Evolutionary conservation across 1,140 invertebrate genomes (phyloP).

Genomic region (Helicoverpa zea): DNA sequence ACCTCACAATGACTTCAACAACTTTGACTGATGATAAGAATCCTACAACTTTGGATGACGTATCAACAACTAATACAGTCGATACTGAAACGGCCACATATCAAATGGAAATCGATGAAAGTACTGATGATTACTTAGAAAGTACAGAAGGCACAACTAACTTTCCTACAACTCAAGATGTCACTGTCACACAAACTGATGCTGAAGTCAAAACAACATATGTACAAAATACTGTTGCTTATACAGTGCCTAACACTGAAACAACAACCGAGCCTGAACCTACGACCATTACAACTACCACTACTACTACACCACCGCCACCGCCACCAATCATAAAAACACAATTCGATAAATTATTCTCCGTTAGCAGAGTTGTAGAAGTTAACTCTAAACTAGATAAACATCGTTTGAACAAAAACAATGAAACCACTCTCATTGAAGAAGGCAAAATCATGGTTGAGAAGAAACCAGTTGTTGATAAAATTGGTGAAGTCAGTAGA

Average conservation of each 20-base stretch:
- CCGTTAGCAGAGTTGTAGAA: conserved; percentile 89
- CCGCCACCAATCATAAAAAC: conserved; percentile 80
- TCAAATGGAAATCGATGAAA: conserved; percentile 69
- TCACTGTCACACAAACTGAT: conserved; percentile 59
- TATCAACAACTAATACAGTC: conserved; percentile 57
- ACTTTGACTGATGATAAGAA: conserved; percentile 48
- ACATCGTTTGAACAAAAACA: conserved; percentile 87
- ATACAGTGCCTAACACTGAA: conserved; percentile 56
- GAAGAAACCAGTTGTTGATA: conserved; percentile 87
- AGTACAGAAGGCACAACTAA: conserved; percentile 64
- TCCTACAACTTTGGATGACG: conserved; percentile 47
- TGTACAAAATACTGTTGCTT: conserved; percentile 49
- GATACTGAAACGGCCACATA: conserved; percentile 65
- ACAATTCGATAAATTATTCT: conserved; percentile 88
- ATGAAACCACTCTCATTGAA: conserved; percentile 86
- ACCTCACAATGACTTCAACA: conserved; percentile 58
- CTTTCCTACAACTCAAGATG: conserved; percentile 64
- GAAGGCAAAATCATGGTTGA: conserved; percentile 85
- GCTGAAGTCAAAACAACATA: conserved; percentile 51
- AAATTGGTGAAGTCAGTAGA: conserved; percentile 89
- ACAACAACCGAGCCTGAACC: conserved; percentile 55
- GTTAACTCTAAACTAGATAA: conserved; percentile 88
- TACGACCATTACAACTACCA: conserved; percentile 56
- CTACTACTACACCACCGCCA: conserved; percentile 61
- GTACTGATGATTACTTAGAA: conserved; percentile 78